Conservation (phyloP, 2,888 invertebrate species). For the Eupsilia transversa region DNA sequence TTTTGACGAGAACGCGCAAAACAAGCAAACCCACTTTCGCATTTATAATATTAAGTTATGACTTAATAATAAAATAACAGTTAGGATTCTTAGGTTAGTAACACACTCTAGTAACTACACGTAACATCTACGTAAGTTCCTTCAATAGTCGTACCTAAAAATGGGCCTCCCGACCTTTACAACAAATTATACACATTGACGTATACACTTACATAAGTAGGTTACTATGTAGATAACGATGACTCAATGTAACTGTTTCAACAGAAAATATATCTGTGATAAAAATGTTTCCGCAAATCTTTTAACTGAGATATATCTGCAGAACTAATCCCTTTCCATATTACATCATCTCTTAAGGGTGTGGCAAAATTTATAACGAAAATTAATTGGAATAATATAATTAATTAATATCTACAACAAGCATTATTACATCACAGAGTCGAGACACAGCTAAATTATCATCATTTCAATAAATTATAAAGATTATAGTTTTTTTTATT, state of each 20-base stretch:
- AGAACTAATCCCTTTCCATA: slow-evolving; percentile 5
- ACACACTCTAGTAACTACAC: not conserved
- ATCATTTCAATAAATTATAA: slow-evolving; percentile 33
- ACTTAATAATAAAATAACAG: too few species aligned
- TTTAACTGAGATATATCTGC: not conserved
- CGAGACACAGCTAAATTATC: slow-evolving; percentile 23
- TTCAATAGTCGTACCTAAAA: slow-evolving; percentile 14
- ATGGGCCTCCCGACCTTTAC: slow-evolving; percentile 47
- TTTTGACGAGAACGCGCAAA: too few species aligned
- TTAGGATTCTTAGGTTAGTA: not conserved
- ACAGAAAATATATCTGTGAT: slow-evolving; percentile 29
- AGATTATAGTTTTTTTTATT: not conserved
- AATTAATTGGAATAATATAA: slow-evolving; percentile 28
- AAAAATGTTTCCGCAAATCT: slow-evolving; percentile 42
- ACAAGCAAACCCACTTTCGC: too few species aligned
- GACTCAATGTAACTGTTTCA: slow-evolving; percentile 44
- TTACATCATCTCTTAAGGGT: slow-evolving; percentile 43
- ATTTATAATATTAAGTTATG: too few species aligned
- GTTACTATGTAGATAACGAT: slow-evolving; percentile 48
- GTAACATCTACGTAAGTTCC: slow-evolving; percentile 1
- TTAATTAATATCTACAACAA: slow-evolving; percentile 27
- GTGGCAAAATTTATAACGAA: slow-evolving; percentile 19
- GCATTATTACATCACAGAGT: slow-evolving; percentile 1
- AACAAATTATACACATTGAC: slow-evolving; percentile 39
- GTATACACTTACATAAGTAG: slow-evolving; percentile 33